Evolutionary conservation across 2,888 invertebrate genomes (phyloP), one percentile per base, ranked within the genome.

Genomic region (Pyrgus malvae): DNA sequence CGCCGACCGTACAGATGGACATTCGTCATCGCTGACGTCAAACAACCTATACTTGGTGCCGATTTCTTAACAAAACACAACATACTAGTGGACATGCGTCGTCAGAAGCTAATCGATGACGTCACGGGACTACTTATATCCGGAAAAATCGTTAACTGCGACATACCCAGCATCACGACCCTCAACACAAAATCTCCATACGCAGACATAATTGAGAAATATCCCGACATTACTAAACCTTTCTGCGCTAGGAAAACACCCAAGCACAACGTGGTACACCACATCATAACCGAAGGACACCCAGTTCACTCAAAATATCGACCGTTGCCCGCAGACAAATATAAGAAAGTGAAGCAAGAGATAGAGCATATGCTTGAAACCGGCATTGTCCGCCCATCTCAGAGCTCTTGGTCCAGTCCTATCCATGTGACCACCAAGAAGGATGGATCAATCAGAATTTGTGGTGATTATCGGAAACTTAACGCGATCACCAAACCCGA

Each of bases 21-120:
- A 3, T 58, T 60, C 33, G 21, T 58, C 2, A 21, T 59, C 2
- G 59, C 56, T 2, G 55, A 56, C 12, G 57, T 59, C 1, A 53
- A 51, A 16, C 53, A 53, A 23, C 58, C 60, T 5, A 60, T 60
- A 23, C 17, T 60, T 23, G 55, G 58, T 4, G 55, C 58, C 0
- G 60, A 60, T 50, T 60, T 63, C 44, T 33, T 58, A 19, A 40
- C 27, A 6, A 29, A 60, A 25, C 48, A 57, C 38, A 48, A 48
- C 11, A 17, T 63, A 6, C 37, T 58, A 16, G 58, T 59, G 0
- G 54, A 63, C 31, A 1, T 63, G 9, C 35, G 31, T 16, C 9
- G 11, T 7, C 41, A 41, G 14, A 55, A 48, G 14, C 40, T 61
- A 6, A 48, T 60, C 9, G 59, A 60, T 27, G 8, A 11, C 3